Percentiles rank a stretch among this genome's conserved stretches.
phyloP scores from a whole-genome alignment of 2,113 vertebrate genomes.

The Gasterosteus nipponicus region DNA sequence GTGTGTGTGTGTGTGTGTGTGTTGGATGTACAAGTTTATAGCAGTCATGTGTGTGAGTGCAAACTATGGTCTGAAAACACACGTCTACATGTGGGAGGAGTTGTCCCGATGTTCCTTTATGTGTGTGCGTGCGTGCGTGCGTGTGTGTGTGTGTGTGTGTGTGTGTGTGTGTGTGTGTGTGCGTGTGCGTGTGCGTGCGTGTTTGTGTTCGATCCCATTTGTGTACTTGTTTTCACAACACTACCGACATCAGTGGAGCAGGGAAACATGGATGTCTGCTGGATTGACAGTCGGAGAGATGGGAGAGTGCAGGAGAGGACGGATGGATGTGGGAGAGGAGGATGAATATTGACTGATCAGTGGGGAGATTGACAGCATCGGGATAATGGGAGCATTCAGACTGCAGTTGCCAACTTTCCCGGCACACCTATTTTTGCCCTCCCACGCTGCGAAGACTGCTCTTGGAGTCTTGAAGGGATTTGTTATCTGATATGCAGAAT shows the following conservation, averaged over 20 bases:
- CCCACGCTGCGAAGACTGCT: constrained; percentile 66
- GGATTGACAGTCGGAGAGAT: constrained; percentile 77
- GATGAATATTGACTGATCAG: constrained; percentile 80
- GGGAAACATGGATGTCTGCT: constrained; percentile 56
- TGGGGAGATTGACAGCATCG: constrained; percentile 75
- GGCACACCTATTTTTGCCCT: constrained; percentile 72
- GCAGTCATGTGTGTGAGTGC: constrained; percentile 18
- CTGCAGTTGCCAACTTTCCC: constrained; percentile 63
- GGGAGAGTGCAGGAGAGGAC: constrained; percentile 76
- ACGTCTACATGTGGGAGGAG: constrained; percentile 36
- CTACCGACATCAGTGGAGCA: constrained; percentile 63
- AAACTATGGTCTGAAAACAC: constrained; percentile 47
- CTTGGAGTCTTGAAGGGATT: constrained; percentile 69
- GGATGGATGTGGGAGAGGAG: constrained; percentile 69
- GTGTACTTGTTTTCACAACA: constrained; percentile 64
- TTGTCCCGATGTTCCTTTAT: constrained; percentile 3
- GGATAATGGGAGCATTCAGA: constrained; percentile 74
- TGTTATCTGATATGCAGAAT: constrained; percentile 72
- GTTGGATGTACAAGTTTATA: constrained; percentile 18
- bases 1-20: no score
- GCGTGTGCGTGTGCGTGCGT: constrained; percentile 4
- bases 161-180: constrained; percentile 6
- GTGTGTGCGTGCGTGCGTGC: neutral
- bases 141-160: constrained; percentile 2
- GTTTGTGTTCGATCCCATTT: constrained; percentile 31